These are phyloP conservation scores for Eublepharis macularius DNA, from an alignment of 2,113 vertebrate genomes.

Conservation along the genomic window DNA sequence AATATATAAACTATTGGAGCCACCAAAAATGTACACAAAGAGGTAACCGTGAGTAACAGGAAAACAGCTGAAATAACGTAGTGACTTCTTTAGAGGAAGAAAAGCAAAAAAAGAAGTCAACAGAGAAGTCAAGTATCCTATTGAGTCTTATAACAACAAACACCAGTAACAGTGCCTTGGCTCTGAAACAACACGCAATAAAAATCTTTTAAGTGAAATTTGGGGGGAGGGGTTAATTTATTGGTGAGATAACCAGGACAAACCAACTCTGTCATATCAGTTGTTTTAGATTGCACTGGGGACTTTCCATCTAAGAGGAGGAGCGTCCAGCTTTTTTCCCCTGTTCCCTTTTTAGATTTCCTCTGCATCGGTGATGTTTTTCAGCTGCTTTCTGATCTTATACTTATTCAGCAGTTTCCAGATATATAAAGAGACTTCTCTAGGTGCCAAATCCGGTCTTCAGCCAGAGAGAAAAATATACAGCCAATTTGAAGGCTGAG, in stretches of 20 bases:
- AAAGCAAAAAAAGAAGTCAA: not conserved
- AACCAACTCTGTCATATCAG: not conserved
- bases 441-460: conserved; percentile 12
- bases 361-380: conserved; percentile 1
- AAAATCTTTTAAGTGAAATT: not conserved
- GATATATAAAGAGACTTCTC: not conserved
- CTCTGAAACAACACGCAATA: not conserved
- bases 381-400: not conserved
- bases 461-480: conserved; percentile 19
- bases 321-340: not conserved
- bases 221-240: not conserved
- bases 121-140: not conserved
- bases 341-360: not conserved
- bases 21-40: not conserved
- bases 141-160: conserved; percentile 2
- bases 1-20: not conserved
- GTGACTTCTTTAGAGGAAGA: not conserved
- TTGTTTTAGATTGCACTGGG: not conserved
- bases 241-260: not conserved
- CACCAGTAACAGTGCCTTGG: not conserved
- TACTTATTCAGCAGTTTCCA: conserved; percentile 10
- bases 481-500: conserved; percentile 2
- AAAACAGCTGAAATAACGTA: conserved; percentile 30
- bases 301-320: not conserved
- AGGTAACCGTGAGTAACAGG: not conserved